phyloP scores from a whole-genome alignment of 23 tunicate species.

The Halocynthia aurantium region DNA sequence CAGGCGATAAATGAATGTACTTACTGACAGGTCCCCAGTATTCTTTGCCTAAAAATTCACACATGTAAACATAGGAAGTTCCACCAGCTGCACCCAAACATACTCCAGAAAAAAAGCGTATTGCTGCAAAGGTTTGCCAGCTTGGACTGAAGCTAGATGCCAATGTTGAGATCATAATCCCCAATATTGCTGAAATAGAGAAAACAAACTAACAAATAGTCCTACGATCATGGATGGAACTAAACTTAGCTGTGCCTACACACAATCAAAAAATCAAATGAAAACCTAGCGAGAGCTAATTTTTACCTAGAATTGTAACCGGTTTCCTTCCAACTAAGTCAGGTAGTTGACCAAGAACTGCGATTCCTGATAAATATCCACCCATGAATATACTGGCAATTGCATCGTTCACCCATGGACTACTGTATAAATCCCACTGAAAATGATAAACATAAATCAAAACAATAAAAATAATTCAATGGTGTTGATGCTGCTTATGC shows the following conservation, averaged over 20 bases:
- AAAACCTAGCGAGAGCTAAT: background rate
- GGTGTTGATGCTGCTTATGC: no score
- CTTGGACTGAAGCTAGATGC: conserved; percentile 44
- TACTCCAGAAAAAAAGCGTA: conserved; percentile 54
- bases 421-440: conserved; percentile 61
- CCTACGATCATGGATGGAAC: no score
- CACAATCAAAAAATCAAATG: background rate
- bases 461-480: no score
- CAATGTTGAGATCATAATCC: conserved; percentile 21
- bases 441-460: background rate
- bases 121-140: conserved; percentile 77
- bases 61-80: conserved; percentile 26
- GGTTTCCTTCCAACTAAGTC: conserved; percentile 65
- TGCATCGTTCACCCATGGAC: conserved; percentile 53
- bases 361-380: conserved; percentile 64
- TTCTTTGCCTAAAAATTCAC: conserved; percentile 46
- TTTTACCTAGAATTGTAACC: conserved; percentile 24
- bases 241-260: background rate
- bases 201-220: no score
- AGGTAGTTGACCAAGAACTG: conserved; percentile 65
- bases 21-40: conserved; percentile 17
- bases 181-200: background rate
- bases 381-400: conserved; percentile 62
- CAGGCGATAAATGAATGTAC: background rate
- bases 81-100: conserved; percentile 57